A percentile compares a stretch with the other conserved stretches of the same genome.
phyloP scores from a whole-genome alignment of 2,888 invertebrate genomes.

The Drosophila antonietae region DNA sequence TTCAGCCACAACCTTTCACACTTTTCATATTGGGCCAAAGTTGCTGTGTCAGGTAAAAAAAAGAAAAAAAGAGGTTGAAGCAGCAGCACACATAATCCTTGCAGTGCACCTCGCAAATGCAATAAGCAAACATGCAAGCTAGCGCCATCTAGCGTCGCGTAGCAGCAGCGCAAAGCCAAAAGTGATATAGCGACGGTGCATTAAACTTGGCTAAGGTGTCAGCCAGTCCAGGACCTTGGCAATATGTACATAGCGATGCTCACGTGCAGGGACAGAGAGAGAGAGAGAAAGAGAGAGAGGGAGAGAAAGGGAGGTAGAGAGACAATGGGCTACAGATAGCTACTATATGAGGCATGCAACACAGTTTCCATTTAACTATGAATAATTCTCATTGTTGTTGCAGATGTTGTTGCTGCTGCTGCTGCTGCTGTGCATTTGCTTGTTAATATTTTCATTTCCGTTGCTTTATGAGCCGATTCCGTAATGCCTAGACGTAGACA shows the following conservation, averaged over 20 bases:
- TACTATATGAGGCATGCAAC: constrained; percentile 54
- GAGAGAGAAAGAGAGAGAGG: not conserved
- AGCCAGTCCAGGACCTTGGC: constrained; percentile 33
- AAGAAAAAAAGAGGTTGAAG: not conserved
- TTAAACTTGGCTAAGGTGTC: constrained; percentile 28
- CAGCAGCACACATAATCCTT: constrained; percentile 19
- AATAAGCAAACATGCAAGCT: constrained; percentile 40
- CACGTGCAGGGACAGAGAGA: not conserved
- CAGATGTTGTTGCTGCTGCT: constrained; percentile 26
- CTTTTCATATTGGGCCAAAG: constrained; percentile 22
- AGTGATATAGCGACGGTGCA: constrained; percentile 34
- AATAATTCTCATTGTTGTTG: constrained; percentile 63
- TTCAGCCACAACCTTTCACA: constrained; percentile 20
- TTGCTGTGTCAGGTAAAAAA: constrained; percentile 11
- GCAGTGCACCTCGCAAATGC: constrained; percentile 55
- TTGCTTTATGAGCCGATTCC: constrained; percentile 79
- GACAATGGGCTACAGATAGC: constrained; percentile 50
- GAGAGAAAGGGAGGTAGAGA: not conserved
- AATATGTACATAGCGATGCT: constrained; percentile 31
- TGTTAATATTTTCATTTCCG: constrained; percentile 82
- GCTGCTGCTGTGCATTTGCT: constrained; percentile 72
- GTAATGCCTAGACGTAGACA: constrained; percentile 65
- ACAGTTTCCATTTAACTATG: constrained; percentile 75
- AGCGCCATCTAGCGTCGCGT: constrained; percentile 45
- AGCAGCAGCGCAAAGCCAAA: constrained; percentile 11